Evolutionary conservation across 1,140 invertebrate genomes (phyloP), one percentile per base, ranked within the genome.

Genomic region (Magallana angulata): DNA sequence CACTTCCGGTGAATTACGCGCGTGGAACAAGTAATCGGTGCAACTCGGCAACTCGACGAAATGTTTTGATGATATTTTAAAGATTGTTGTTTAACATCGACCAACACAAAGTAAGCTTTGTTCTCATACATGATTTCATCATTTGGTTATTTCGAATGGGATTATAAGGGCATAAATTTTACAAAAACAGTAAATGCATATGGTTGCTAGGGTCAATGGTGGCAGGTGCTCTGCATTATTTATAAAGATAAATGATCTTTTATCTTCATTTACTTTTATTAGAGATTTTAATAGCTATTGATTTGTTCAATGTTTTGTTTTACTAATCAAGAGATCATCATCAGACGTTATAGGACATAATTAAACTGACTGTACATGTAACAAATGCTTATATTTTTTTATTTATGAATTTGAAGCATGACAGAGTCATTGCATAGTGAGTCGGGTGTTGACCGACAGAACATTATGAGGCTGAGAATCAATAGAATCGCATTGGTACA

Each of bases 401-500:
- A 68, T 71, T 85, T 56, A 68, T 87, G 82, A 60, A 91, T 85
- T 30, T 89, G 68, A 82, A 89, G 85, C 85, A 84, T 86, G 57
- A 60, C 62, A 57, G 85, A 89, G 14, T 60, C 76, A 16, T 76
- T 76, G 24, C 16, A 57, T 56, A 90, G 87, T 56, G 85, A 89
- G 84, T 91, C 89, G 80, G 91, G 92, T 4, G 90, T 91, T 57
- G 91, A 93, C 81, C 88, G 87, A 85, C 93, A 94, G 68, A 94
- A 94, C 89, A 57, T 93, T 14, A 93, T 93, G 92, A 90, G 93
- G 48, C 81, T 94, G 9, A 90, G 91, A 57, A 92, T 94, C n/a
- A 94, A 94, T 82, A 90, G 93, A 85, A 92, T 94, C 57, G 93
- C 94, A 16, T 68, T 94, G 16, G 90, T 94, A 1, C 94, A 94